Percentiles rank a stretch among this genome's conserved stretches.
phyloP scores from a whole-genome alignment of 2,113 vertebrate genomes.

The Bujurquina vittata region DNA sequence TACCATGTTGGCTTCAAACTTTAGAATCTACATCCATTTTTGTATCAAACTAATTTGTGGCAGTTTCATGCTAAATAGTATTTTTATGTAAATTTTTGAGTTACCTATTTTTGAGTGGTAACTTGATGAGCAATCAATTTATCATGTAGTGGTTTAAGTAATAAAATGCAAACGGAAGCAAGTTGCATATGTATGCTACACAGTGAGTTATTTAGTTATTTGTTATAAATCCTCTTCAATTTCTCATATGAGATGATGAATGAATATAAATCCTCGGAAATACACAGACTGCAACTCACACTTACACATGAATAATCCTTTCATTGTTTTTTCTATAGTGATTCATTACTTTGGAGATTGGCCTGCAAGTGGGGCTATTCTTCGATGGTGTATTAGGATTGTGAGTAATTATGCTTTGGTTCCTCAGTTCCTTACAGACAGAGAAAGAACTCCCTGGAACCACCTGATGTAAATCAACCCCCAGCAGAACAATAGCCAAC shows the following conservation, averaged over 20 bases:
- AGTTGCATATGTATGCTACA: background rate
- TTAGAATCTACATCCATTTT: too few species aligned
- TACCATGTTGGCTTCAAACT: too few species aligned
- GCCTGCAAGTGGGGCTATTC: constrained; percentile 1
- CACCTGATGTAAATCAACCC: constrained; percentile 27
- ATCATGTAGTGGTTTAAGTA: background rate
- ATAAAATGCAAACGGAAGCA: background rate
- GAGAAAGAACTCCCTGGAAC: constrained; percentile 14
- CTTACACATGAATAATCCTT: constrained; percentile 51
- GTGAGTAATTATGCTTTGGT: constrained; percentile 47
- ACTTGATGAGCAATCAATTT: background rate
- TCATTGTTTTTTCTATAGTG: constrained; percentile 39
- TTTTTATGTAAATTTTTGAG: background rate
- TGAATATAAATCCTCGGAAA: constrained; percentile 46
- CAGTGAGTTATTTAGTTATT: background rate
- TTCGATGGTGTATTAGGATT: constrained; percentile 45
- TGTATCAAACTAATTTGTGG: too few species aligned
- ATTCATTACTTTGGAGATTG: constrained; percentile 52
- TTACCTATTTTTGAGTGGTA: background rate
- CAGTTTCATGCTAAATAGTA: background rate
- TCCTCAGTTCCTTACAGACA: constrained; percentile 7
- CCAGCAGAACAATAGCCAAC: constrained; percentile 46
- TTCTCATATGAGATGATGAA: constrained; percentile 39
- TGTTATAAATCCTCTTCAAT: constrained; percentile 19
- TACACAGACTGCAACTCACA: constrained; percentile 29